phyloP scores from a whole-genome alignment of 2,113 vertebrate species.

The Pandion haliaetus region DNA sequence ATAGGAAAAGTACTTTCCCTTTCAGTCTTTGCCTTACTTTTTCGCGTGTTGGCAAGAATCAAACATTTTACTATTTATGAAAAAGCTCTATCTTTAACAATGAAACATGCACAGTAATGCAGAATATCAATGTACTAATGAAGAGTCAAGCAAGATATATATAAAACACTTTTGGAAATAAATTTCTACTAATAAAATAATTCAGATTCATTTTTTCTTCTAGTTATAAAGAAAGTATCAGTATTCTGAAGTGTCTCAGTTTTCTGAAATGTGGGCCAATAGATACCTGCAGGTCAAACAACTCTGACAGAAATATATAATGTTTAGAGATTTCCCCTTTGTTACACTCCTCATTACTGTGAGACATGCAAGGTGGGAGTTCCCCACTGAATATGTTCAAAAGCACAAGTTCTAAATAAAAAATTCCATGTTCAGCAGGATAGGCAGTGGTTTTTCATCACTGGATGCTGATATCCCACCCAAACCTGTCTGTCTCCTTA shows the following conservation, averaged over 20 bases:
- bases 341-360: background rate
- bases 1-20: background rate
- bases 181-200: background rate
- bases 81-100: background rate
- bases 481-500: background rate
- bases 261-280: conserved; percentile 25
- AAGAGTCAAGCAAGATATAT: background rate
- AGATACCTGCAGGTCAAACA: conserved; percentile 12
- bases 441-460: background rate
- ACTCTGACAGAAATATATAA: background rate
- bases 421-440: conserved; percentile 35
- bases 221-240: background rate
- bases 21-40: background rate
- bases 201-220: background rate
- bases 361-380: background rate
- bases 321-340: background rate
- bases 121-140: background rate
- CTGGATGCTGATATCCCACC: background rate
- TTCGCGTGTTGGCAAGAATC: background rate
- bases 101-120: background rate
- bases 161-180: background rate
- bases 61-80: background rate
- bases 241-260: background rate
- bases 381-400: conserved; percentile 31
- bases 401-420: conserved; percentile 19